These are phyloP conservation scores for Isaurus tuberculatus DNA, from an alignment of 92 coral and sea anemone genomes.

Conservation along the genomic window DNA sequence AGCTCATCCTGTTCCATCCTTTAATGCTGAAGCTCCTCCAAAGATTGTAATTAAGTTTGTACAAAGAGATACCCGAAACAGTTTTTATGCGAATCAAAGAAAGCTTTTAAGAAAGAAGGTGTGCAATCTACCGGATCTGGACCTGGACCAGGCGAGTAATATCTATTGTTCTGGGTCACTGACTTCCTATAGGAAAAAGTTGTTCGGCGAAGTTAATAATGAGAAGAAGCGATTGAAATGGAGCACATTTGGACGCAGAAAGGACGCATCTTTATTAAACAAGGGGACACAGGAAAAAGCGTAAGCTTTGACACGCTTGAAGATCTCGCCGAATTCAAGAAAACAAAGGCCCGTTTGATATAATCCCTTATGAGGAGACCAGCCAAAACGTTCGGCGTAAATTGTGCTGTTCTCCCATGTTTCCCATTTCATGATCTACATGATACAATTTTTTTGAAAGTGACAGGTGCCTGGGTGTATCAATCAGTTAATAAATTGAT, in stretches of 20 bases:
- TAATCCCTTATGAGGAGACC: background rate
- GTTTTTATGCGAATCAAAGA: too few relatives aligned
- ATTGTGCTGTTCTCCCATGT: too few relatives aligned
- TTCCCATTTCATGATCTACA: too few relatives aligned
- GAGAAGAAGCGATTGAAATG: background rate
- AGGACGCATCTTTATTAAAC: conserved; percentile 8
- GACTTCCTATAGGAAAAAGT: conserved; percentile 3
- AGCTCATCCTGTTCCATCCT: too few relatives aligned
- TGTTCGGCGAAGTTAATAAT: background rate
- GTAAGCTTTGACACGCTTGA: background rate
- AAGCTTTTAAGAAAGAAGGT: too few relatives aligned
- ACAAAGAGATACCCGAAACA: too few relatives aligned
- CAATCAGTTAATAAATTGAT: conserved; percentile 20
- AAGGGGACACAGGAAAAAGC: background rate
- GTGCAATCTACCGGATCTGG: too few relatives aligned
- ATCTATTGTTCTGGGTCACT: background rate
- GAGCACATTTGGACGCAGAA: conserved; percentile 6
- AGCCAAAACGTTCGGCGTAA: too few relatives aligned
- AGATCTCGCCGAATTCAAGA: background rate
- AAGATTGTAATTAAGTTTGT: too few relatives aligned
- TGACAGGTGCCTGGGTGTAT: conserved; percentile 15
- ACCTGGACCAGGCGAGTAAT: background rate
- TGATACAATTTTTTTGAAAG: too few relatives aligned
- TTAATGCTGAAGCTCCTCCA: too few relatives aligned
- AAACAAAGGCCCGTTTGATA: background rate